Conservation (phyloP, 2,888 invertebrate species). For the Cabera pusaria region DNA sequence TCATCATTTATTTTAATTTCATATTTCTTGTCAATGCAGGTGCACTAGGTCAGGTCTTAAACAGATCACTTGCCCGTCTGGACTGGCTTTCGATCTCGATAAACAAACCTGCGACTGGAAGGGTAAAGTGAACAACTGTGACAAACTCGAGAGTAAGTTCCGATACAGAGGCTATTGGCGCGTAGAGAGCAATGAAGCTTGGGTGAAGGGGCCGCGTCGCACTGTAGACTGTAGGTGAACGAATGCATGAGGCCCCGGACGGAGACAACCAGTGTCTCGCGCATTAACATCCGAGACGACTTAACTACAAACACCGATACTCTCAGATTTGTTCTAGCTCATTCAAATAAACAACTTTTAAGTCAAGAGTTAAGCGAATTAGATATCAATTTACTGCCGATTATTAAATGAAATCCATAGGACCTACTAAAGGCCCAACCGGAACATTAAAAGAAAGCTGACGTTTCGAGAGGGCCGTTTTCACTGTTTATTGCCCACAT, state of each 20-base stretch:
- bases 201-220: conserved; percentile 81
- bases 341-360: too few relatives aligned
- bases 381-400: too few relatives aligned
- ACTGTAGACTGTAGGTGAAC: conserved; percentile 73
- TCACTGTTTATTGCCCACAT: conserved; percentile 17
- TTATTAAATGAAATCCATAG: conserved; percentile 8
- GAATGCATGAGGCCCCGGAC: conserved; percentile 75
- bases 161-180: conserved; percentile 75
- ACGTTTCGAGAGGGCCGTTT: conserved; percentile 17
- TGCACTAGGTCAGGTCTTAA: conserved; percentile 97
- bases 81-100: conserved; percentile 98
- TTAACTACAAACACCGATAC: conserved; percentile 28
- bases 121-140: conserved; percentile 98
- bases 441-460: conserved; percentile 26
- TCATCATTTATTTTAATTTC: conserved; percentile 66
- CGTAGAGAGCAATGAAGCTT: conserved; percentile 78
- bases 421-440: conserved; percentile 6
- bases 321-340: neutral
- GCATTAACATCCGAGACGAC: conserved; percentile 56
- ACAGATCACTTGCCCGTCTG: conserved; percentile 98
- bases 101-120: conserved; percentile 99
- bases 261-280: conserved; percentile 47
- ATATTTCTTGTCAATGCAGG: conserved; percentile 86
- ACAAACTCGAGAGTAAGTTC: conserved; percentile 97
- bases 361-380: too few relatives aligned